phyloP scores from a whole-genome alignment of 2,113 vertebrate species.

The Clarias magur region DNA sequence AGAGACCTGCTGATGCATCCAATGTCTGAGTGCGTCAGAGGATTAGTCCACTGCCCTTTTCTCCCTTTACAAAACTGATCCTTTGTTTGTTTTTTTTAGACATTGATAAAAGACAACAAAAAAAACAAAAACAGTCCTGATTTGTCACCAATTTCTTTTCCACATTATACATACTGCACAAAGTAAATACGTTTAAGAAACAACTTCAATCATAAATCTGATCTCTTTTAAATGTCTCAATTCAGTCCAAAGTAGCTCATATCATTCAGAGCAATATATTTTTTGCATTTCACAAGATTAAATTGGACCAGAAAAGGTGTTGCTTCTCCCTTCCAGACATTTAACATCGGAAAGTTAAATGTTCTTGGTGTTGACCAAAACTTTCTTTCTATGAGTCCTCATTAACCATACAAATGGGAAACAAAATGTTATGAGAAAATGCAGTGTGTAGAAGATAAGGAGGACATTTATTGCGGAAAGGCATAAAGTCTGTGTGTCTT shows the following conservation, averaged over 20 bases:
- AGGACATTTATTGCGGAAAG: not conserved
- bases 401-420: not conserved
- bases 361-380: not conserved
- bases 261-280: not conserved
- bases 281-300: not conserved
- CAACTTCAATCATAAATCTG: no score
- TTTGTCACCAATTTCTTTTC: not conserved
- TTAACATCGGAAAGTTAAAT: not conserved
- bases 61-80: not conserved
- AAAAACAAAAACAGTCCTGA: not conserved
- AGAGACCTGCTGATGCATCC: constrained; percentile 26
- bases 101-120: not conserved
- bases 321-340: not conserved
- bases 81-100: not conserved
- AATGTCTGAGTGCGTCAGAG: constrained; percentile 35
- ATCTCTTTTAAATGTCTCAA: not conserved
- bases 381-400: not conserved
- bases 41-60: constrained; percentile 17
- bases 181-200: not conserved
- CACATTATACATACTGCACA: not conserved
- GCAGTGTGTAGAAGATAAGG: not conserved
- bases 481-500: not conserved
- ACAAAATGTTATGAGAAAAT: not conserved
- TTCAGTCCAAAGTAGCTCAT: not conserved
- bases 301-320: not conserved